Evolutionary conservation across 2,888 invertebrate species (phyloP).

Genomic region (Miltochrista miniata): DNA sequence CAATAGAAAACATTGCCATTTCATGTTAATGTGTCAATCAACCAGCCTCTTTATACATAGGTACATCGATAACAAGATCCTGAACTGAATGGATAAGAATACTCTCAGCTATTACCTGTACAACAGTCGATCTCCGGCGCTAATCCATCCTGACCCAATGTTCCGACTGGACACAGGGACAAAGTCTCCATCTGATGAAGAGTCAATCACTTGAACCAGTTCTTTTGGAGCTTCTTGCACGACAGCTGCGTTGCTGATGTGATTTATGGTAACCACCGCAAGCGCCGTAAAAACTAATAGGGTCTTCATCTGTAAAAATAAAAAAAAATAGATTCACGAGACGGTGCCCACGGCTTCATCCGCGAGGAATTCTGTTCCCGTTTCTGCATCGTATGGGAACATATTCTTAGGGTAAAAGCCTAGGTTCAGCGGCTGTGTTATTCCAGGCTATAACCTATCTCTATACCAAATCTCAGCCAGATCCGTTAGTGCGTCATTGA

Average conservation of each 20-base stretch:
- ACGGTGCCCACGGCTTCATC: neutral
- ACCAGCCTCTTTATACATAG: too few species aligned
- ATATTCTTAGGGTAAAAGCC: too few species aligned
- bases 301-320: neutral
- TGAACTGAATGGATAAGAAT: too few species aligned
- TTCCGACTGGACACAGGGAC: neutral
- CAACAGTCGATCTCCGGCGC: slow-evolving; percentile 44
- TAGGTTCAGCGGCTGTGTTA: too few species aligned
- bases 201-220: neutral
- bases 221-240: neutral
- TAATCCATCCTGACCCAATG: slow-evolving; percentile 8
- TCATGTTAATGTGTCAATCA: too few species aligned
- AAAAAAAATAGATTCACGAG: neutral
- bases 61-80: too few species aligned
- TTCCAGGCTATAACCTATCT: too few species aligned
- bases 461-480: too few species aligned
- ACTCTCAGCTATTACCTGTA: slow-evolving; percentile 44
- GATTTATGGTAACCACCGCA: neutral
- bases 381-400: too few species aligned
- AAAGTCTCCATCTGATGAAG: neutral
- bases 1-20: too few species aligned
- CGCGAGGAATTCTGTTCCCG: too few species aligned
- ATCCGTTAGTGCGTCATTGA: too few species aligned
- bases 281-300: neutral
- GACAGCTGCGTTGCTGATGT: neutral